These are phyloP conservation scores for Hippolais icterina DNA, from an alignment of 2,113 vertebrate genomes.

Conservation along the genomic window DNA sequence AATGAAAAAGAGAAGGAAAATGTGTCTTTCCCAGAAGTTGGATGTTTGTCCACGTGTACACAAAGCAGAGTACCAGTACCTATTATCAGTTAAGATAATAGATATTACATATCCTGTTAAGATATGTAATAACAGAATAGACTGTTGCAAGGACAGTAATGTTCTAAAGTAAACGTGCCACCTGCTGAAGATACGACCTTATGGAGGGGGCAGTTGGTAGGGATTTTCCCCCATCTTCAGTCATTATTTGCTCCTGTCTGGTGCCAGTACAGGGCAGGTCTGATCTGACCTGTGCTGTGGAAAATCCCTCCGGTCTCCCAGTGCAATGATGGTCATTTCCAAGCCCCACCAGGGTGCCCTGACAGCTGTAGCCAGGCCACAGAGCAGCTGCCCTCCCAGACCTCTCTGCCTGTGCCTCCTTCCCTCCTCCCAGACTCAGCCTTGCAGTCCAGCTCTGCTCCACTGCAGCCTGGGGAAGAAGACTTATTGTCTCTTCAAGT, in stretches of 20 bases:
- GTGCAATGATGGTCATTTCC: rapidly evolving
- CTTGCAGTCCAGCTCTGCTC: not conserved
- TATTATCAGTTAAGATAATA: no score
- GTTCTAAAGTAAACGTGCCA: not conserved
- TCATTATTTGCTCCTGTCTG: not conserved
- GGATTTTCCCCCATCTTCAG: not conserved
- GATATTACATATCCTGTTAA: no score
- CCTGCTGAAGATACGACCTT: not conserved
- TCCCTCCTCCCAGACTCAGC: not conserved
- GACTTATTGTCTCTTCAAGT: not conserved
- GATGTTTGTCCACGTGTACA: not conserved
- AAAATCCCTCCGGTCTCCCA: not conserved
- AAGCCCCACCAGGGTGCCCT: not conserved
- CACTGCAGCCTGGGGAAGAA: not conserved
- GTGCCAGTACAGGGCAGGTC: not conserved
- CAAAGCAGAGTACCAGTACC: not conserved
- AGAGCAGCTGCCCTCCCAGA: not conserved
- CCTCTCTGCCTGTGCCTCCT: not conserved
- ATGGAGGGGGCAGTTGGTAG: rapidly evolving
- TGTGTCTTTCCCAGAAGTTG: not conserved
- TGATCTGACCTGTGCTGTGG: not conserved
- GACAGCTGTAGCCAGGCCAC: rapidly evolving
- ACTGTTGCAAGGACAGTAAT: not conserved
- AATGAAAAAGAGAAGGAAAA: not conserved
- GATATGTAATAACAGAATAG: not conserved